Evolutionary conservation across 2,888 invertebrate species (phyloP).

Genomic region (Hirtodrosophila alboralis): DNA sequence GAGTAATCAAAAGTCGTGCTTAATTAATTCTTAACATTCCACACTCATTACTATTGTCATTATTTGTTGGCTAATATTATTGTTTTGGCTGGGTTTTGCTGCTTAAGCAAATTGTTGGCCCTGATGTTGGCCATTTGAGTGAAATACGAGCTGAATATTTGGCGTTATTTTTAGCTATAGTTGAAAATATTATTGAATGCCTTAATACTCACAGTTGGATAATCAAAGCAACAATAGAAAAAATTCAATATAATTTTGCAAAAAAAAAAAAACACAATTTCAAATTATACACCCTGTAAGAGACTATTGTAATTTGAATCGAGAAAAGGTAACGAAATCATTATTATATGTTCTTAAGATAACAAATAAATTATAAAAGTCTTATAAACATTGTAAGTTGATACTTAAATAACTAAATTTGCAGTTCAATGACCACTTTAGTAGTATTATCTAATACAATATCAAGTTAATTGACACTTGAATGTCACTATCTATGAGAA

Average conservation of each 20-base stretch:
- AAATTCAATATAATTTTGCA: constrained; percentile 23
- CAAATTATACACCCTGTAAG: no score
- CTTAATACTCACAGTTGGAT: constrained; percentile 40
- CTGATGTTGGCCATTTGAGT: constrained; percentile 21
- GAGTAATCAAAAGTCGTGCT: constrained; percentile 11
- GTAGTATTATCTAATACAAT: no score
- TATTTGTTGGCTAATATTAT: constrained; percentile 54
- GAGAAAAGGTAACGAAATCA: no score
- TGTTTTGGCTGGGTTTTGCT: constrained; percentile 48
- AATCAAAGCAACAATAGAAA: constrained; percentile 37
- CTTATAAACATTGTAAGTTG: no score
- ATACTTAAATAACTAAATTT: no score
- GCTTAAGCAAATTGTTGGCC: constrained; percentile 38
- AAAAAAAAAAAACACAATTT: neutral
- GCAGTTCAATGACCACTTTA: no score
- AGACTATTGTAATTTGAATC: no score
- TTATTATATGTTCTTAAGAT: no score
- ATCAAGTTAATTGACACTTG: no score
- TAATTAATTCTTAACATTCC: neutral
- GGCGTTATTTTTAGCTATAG: constrained; percentile 44
- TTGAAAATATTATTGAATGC: constrained; percentile 43
- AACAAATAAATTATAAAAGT: no score
- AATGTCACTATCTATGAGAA: no score
- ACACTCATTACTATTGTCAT: constrained; percentile 31
- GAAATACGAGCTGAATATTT: constrained; percentile 64